Evolutionary conservation across 2,113 vertebrate species (phyloP), one percentile per base, ranked within the genome.

Genomic region (Ellobius talpinus): DNA sequence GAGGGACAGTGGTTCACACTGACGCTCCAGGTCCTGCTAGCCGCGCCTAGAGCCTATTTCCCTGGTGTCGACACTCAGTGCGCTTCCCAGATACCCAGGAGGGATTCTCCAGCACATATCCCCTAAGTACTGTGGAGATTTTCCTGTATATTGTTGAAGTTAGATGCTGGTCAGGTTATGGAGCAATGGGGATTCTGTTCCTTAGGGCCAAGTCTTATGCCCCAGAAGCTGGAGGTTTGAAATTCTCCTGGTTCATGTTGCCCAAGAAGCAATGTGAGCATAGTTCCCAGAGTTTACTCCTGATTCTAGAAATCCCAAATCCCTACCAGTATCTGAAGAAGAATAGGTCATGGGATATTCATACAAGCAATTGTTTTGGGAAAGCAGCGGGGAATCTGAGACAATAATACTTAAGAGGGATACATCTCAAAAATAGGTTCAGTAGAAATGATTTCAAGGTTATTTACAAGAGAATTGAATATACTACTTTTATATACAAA

Each of bases 301-400:
- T 88, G 61, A 92, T 84, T 96, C 26, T 42, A 47, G 36, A 52
- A 87, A 79, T 61, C 0, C 39, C 47, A 63, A 74, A 95, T 96
- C 61, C 10, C 24, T 65, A 87, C 24, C 47, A 55, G 45, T 84
- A 26, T 31, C 1, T 68, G 52, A 93, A 63, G 55, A 89, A 16
- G 26, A 87, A 91, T 16, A 82, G 16, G 87, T 66, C 73, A 81
- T 87, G 47, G 74, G 92, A 66, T 70, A 87, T 63, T 87, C 61
- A 26, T 26, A 24, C 0, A 66, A 79, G 26, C 73, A 36, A 33
- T 79, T 26, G 16, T 66, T 94, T 81, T 76, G 50, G 33, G 77
- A 96, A 90, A 72, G 14, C 47, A 76, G 61, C 77, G 50, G 39
- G 66, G 42, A 93, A 36, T 73, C 26, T 84, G 72, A 93, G 24